Evolutionary conservation across 2,797 vertebrate genomes (phyloP).

Genomic region (Semaprochilodus insignis): DNA sequence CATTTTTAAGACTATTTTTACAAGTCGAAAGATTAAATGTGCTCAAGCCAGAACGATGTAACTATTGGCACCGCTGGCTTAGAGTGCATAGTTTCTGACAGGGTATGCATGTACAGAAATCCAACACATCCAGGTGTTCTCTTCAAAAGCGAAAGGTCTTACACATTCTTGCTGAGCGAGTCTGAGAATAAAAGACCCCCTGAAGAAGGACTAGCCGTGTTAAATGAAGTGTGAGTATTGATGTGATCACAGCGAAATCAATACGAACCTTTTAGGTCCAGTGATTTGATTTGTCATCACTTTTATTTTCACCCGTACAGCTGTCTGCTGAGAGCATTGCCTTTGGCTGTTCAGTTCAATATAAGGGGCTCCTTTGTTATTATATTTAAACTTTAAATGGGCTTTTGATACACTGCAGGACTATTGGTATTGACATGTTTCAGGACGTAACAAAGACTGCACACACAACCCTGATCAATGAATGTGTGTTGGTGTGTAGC

Average conservation of each 20-base stretch:
- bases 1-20: not conserved
- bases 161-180: constrained; percentile 36
- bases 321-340: constrained; percentile 20
- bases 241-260: constrained; percentile 52
- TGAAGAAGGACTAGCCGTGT: constrained; percentile 33
- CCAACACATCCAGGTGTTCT: not conserved
- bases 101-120: not conserved
- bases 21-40: not conserved
- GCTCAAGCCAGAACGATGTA: not conserved
- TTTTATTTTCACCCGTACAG: constrained; percentile 35
- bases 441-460: constrained; percentile 22
- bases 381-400: constrained; percentile 27
- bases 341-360: constrained; percentile 13
- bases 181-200: constrained; percentile 60
- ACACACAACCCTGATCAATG: not conserved
- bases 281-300: constrained; percentile 40
- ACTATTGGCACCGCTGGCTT: not conserved
- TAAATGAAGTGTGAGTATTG: constrained; percentile 50
- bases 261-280: constrained; percentile 30
- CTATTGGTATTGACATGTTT: constrained; percentile 33
- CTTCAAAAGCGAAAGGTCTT: constrained; percentile 11
- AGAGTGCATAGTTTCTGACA: not conserved
- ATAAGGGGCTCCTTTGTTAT: not conserved
- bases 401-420: constrained; percentile 36
- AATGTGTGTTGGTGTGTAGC: constrained; percentile 37